Percentiles rank a stretch among this genome's conserved stretches.
Evolutionary conservation across 2,113 vertebrate species (phyloP).

Genomic region (Galeopterus variegatus): DNA sequence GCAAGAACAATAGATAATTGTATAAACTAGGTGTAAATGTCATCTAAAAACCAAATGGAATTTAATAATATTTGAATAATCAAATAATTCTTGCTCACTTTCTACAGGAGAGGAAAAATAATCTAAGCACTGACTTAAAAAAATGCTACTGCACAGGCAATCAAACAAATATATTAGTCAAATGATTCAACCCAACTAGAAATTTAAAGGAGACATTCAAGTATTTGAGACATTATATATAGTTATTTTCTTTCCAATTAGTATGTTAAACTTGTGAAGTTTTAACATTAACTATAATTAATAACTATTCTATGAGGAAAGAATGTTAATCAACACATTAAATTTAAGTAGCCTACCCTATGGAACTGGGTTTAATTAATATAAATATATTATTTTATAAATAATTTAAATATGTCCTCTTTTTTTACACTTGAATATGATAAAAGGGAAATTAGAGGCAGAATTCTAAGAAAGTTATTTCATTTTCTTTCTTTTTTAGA

Average conservation of each 20-base stretch:
- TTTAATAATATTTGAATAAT: not conserved
- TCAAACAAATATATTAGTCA: not conserved
- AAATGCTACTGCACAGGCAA: not conserved
- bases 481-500: not conserved
- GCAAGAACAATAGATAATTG: not conserved
- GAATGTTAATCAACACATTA: slow-evolving; percentile 24
- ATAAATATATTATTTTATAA: slow-evolving; percentile 1
- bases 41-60: not conserved
- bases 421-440: not conserved
- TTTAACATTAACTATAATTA: slow-evolving; percentile 21
- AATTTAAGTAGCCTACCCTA: not conserved
- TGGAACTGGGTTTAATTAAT: not conserved
- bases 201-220: not conserved
- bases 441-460: not conserved
- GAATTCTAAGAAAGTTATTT: not conserved
- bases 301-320: slow-evolving; percentile 14
- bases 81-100: not conserved
- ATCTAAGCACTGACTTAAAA: not conserved
- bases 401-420: not conserved
- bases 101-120: not conserved
- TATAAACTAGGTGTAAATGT: not conserved
- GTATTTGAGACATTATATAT: not conserved
- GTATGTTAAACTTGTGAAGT: not conserved
- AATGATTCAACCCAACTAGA: not conserved
- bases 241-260: slow-evolving; percentile 26